A percentile compares a stretch with the other conserved stretches of the same genome.
Conservation (phyloP, 2,888 invertebrate species). For the Zygaena filipendulae region DNA sequence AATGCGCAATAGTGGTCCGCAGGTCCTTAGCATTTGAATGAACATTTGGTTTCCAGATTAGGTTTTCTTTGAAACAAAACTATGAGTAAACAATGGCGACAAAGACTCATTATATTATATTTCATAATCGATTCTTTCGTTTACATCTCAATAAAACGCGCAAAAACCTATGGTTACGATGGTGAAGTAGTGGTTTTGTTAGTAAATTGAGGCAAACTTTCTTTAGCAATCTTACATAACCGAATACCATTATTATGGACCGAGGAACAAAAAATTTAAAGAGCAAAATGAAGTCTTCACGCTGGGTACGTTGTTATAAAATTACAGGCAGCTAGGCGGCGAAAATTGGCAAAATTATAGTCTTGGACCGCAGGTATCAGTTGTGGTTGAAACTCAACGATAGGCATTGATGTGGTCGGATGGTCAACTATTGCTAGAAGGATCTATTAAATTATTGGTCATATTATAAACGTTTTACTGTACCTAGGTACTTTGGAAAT, state of each 20-base stretch:
- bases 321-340: slow-evolving; percentile 57
- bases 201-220: too few relatives aligned
- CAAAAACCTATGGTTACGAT: too few relatives aligned
- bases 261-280: slow-evolving; percentile 29
- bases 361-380: slow-evolving; percentile 39
- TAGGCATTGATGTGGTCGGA: slow-evolving; percentile 42
- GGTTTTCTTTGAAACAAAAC: slow-evolving; percentile 45
- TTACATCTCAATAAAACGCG: too few relatives aligned
- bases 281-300: slow-evolving; percentile 50
- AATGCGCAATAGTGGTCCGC: slow-evolving; percentile 30
- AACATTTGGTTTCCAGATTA: slow-evolving; percentile 67
- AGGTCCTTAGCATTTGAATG: slow-evolving; percentile 56
- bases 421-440: slow-evolving; percentile 34
- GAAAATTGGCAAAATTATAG: slow-evolving; percentile 61
- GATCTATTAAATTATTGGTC: too few relatives aligned
- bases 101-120: slow-evolving; percentile 9
- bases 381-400: slow-evolving; percentile 33
- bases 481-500: too few relatives aligned
- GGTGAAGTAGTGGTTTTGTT: too few relatives aligned
- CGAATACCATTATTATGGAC: slow-evolving; percentile 29
- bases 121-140: slow-evolving; percentile 35
- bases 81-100: slow-evolving; percentile 36
- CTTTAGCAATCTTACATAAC: too few relatives aligned
- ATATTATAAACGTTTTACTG: too few relatives aligned
- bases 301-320: slow-evolving; percentile 39